Evolutionary conservation across 2,113 vertebrate species (phyloP), one percentile per base, ranked within the genome.

Genomic region (Ceuthmochares aereus): DNA sequence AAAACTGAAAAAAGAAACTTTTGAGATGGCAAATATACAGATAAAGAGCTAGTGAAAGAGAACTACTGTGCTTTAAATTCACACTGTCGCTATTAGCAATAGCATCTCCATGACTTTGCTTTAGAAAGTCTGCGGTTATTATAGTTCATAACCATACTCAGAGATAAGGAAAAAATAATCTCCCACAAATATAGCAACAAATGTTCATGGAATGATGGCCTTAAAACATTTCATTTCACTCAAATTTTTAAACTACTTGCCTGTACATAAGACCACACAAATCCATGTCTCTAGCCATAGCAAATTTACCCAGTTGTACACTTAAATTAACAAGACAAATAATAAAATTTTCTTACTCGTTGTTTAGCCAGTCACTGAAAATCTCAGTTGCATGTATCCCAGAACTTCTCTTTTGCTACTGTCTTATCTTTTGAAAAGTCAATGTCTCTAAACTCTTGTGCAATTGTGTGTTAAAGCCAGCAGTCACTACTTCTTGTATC

Each of bases 341-440:
- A 90, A 84, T 58, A n/a, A 1, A 1, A 2, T 55, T 93, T 85
- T 77, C 84, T 95, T 95, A 98, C 98, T 95, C 98, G 98, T 34
- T 98, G 93, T 19, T 98, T 97, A 3, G 97, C 98, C 77, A 98
- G 97, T 62, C 74, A 77, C 85, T 97, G 96, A 78, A 98, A 91
- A 10, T 97, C 87, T 32, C 8, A 69, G 25, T 96, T 97, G 75
- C 97, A 97, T 27, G 98, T 37, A 64, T 87, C 80, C 76, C 97
- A 95, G 92, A 98, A 98, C 84, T 98, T 93, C 2, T 98, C 94
- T 87, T 97, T 97, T 36, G 97, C 96, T 55, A 95, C 55, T 1
- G 79, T 84, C 21, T 66, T 89, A 14, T 74, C 93, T 64, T 95
- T 97, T 23, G 78, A 83, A 22, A 92, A 96, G 92, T 98, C 97